These are phyloP conservation scores for Biston stratarius DNA, from an alignment of 2,888 invertebrate genomes.

Conservation along the genomic window DNA sequence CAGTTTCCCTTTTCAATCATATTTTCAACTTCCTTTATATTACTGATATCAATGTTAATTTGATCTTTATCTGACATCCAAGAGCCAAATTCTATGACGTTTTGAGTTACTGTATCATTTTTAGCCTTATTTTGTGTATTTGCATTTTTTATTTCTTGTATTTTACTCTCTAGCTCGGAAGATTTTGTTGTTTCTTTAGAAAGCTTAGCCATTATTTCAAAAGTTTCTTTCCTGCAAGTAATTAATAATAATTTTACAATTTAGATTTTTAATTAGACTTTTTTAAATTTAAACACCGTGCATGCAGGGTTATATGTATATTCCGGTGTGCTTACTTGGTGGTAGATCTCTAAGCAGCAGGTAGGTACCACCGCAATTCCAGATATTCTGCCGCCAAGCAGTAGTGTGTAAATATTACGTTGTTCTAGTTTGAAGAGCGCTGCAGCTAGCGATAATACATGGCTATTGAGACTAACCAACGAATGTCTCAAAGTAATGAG, in stretches of 20 bases:
- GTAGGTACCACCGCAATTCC: too few relatives aligned
- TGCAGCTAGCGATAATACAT: too few relatives aligned
- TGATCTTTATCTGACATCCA: slow-evolving; percentile 69
- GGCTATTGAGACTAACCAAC: too few relatives aligned
- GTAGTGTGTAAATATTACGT: too few relatives aligned
- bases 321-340: too few relatives aligned
- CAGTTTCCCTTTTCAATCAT: slow-evolving; percentile 58
- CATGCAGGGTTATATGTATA: too few relatives aligned
- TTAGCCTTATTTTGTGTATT: slow-evolving; percentile 46
- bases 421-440: too few relatives aligned
- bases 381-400: too few relatives aligned
- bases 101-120: slow-evolving; percentile 38
- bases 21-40: slow-evolving; percentile 61
- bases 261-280: not conserved
- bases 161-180: slow-evolving; percentile 65
- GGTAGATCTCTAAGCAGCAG: too few relatives aligned
- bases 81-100: slow-evolving; percentile 65
- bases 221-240: slow-evolving; percentile 74
- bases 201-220: slow-evolving; percentile 70
- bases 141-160: slow-evolving; percentile 62
- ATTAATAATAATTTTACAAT: too few relatives aligned
- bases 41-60: slow-evolving; percentile 58
- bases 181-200: slow-evolving; percentile 71
- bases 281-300: not conserved
- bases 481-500: too few relatives aligned